phyloP scores from a whole-genome alignment of 2,113 vertebrate genomes.

The Xyrauchen texanus region DNA sequence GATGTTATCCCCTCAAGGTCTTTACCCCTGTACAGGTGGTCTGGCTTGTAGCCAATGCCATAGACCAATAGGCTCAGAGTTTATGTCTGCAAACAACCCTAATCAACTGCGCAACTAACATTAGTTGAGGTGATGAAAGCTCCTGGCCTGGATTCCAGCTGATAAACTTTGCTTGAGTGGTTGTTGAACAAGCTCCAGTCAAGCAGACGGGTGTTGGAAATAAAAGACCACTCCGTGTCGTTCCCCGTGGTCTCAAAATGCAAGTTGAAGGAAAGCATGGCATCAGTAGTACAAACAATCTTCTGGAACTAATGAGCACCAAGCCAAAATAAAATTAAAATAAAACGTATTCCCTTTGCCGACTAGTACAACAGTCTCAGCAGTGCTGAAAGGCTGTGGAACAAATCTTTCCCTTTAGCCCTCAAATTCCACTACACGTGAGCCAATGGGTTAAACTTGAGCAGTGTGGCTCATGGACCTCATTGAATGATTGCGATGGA shows the following conservation, averaged over 20 bases:
- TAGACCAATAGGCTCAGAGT: too few relatives aligned
- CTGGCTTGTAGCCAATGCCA: too few relatives aligned
- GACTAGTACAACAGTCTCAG: background rate
- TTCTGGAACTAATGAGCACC: background rate
- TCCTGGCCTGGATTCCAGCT: background rate
- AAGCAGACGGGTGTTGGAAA: too few relatives aligned
- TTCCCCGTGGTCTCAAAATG: background rate
- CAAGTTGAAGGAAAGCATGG: background rate
- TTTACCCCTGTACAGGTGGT: too few relatives aligned
- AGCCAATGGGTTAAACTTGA: background rate
- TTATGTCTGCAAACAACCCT: too few relatives aligned
- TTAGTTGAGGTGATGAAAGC: constrained; percentile 3
- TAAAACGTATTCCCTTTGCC: background rate
- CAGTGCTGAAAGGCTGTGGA: background rate
- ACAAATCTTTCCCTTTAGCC: constrained; percentile 20
- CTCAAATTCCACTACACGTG: constrained; percentile 24
- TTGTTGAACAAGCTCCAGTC: background rate
- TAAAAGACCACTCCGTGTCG: background rate
- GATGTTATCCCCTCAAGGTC: too few relatives aligned
- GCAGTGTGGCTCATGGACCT: constrained; percentile 19
- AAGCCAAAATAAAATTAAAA: background rate
- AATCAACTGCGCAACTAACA: too few relatives aligned
- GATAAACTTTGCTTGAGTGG: background rate
- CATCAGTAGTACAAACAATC: background rate
- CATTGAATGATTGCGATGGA: constrained; percentile 45